Evolutionary conservation across 2,888 invertebrate genomes (phyloP).

Genomic region (Ormyrus thymus): DNA sequence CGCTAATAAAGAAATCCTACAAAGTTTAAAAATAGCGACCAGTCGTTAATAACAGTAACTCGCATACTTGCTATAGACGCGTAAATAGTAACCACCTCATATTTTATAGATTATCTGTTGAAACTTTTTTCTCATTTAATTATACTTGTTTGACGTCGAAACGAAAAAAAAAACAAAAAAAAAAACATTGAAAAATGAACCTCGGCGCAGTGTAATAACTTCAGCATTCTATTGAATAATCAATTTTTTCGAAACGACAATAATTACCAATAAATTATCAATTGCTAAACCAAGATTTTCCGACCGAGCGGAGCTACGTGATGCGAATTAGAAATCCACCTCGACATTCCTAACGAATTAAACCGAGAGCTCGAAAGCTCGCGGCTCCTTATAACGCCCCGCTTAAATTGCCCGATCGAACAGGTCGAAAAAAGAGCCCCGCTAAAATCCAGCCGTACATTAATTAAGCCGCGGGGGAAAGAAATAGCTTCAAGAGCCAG

Average conservation of each 20-base stretch:
- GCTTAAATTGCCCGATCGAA: conserved; percentile 27
- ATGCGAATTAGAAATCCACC: conserved; percentile 28
- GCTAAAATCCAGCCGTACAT: conserved; percentile 41
- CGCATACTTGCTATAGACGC: neutral
- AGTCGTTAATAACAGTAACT: neutral
- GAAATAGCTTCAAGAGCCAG: conserved; percentile 1
- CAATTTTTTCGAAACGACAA: neutral
- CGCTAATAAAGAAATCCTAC: neutral
- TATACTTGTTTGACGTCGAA: too few species aligned
- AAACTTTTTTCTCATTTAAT: too few species aligned
- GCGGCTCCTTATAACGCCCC: conserved; percentile 42
- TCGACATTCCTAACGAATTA: conserved; percentile 42
- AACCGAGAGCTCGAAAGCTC: conserved; percentile 19
- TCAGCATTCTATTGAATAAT: too few species aligned
- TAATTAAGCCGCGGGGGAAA: conserved; percentile 39
- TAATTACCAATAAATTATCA: conserved; percentile 46
- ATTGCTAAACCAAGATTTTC: conserved; percentile 35
- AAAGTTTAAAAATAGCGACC: neutral
- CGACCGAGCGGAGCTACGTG: neutral
- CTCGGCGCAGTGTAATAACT: too few species aligned
- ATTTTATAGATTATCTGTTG: neutral
- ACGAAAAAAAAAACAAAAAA: too few species aligned
- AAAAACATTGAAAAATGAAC: too few species aligned
- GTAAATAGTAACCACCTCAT: neutral
- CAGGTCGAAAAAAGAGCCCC: conserved; percentile 6